Evolutionary conservation across 2,113 vertebrate genomes (phyloP).

Genomic region (Pangasianodon gigas): DNA sequence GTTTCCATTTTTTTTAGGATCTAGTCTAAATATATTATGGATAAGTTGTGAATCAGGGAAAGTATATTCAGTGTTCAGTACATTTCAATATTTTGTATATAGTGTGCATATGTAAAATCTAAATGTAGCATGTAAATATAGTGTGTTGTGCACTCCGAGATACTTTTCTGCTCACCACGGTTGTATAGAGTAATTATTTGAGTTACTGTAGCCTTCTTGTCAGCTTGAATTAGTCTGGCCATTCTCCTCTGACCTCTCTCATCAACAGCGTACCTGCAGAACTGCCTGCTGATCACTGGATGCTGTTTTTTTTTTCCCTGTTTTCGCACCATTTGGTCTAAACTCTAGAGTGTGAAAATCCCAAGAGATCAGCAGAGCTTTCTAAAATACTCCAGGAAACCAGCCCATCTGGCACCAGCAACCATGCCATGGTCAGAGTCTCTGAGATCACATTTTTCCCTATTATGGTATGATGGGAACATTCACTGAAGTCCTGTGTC

Average conservation of each 20-base stretch:
- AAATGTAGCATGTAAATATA: not conserved
- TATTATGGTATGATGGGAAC: not conserved
- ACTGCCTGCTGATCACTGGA: not conserved
- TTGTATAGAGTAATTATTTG: not conserved
- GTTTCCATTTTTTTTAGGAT: not conserved
- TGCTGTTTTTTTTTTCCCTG: too few relatives aligned
- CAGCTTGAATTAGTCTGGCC: not conserved
- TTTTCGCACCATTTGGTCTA: not conserved
- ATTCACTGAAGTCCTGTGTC: not conserved
- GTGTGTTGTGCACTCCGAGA: not conserved
- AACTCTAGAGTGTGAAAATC: not conserved
- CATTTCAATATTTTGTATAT: not conserved
- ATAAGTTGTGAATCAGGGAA: not conserved
- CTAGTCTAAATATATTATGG: not conserved
- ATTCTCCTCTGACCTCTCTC: not conserved
- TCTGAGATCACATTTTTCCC: not conserved
- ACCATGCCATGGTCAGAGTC: not conserved
- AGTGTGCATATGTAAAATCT: not conserved
- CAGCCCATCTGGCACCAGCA: not conserved
- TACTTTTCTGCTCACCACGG: not conserved
- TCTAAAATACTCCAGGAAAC: slow-evolving; percentile 8
- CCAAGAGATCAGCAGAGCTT: too few relatives aligned
- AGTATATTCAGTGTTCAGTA: not conserved
- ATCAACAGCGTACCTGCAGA: not conserved
- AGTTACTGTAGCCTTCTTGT: not conserved